Base-by-base conservation (phyloP, 2,888 invertebrate species). In the Pocota personata region DNA sequence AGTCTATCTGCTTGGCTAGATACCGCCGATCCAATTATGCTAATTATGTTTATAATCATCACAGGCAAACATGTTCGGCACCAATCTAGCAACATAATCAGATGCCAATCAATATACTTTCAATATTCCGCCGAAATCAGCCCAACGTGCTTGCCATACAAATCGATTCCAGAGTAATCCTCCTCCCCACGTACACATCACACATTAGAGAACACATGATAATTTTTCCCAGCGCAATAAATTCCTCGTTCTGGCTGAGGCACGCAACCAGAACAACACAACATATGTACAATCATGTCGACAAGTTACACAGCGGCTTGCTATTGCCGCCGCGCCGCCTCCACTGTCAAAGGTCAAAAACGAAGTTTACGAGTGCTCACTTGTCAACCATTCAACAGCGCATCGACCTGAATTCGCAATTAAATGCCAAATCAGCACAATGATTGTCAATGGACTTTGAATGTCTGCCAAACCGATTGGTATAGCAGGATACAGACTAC, bases 401-500 rank as follows among this genome's bases (percentile, higher is more conserved):
- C 64, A 58, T 79, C 84, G 84, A 75, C 80, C 84, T 76, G 84
- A 84, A 84, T 79, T 79, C 75, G 57, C 64, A 84, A 84, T 84
- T 75, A 84, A 84, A 84, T 80, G 75, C 64, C 84, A 79, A 84
- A 84, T 84, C 80, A 84, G 69, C 84, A 76, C 43, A 76, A 76
- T 52, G 73, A 80, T 64, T 66, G 73, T 73, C 78, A 62, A 62
- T 78, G 40, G 52, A 30, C 55, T 72, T 57, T n/a, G 37, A 52
- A 46, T 62, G 50, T 60, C 32, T 32, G 55, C 37, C n/a, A n/a
- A n/a, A 16, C 48, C 58, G 37, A 62, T 14, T 40, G 27, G 32
- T 60, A n/a, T n/a, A 16, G 46, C 4, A 8, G 30, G 16, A 27
- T n/a, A 16, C 30, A 10, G 32, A n/a, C 0, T 40, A 12, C 35